phyloP scores from a whole-genome alignment of 2,113 vertebrate genomes.

The Lepus americanus region DNA sequence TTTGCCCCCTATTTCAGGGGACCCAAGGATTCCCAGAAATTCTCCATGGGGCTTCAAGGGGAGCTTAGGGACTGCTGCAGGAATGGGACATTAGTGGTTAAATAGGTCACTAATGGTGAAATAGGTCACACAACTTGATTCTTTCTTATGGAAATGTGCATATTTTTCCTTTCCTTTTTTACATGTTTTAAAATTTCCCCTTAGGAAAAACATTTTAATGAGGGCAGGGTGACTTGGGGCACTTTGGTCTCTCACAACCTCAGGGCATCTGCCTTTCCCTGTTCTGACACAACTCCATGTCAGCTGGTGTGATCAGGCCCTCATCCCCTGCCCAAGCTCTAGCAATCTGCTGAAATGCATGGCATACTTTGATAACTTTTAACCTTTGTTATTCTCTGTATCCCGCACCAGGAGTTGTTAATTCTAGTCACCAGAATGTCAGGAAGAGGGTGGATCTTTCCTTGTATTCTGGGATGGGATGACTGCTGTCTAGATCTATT shows the following conservation, averaged over 20 bases:
- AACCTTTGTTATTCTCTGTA: not conserved
- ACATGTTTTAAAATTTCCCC: not conserved
- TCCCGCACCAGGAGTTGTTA: not conserved
- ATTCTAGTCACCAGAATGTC: constrained; percentile 2
- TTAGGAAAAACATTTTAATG: not conserved
- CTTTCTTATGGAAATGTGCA: not conserved
- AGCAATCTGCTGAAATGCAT: not conserved
- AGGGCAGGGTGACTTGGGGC: not conserved
- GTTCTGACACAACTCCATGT: not conserved
- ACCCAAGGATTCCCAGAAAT: not conserved
- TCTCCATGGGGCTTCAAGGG: not conserved
- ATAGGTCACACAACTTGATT: not conserved
- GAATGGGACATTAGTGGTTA: not conserved
- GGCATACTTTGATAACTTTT: not conserved
- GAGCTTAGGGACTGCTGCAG: not conserved
- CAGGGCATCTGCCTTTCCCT: not conserved
- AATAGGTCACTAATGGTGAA: not conserved
- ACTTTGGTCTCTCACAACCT: constrained; percentile 3
- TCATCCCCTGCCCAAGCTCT: not conserved
- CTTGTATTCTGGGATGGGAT: not conserved
- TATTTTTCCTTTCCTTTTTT: not conserved
- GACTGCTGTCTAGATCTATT: not conserved
- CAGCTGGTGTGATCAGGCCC: not conserved
- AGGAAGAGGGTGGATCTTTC: not conserved
- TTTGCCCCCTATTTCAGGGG: not conserved